These are phyloP conservation scores for Lethenteron camtschaticum DNA, from an alignment of 2,113 vertebrate species.

Conservation along the genomic window DNA sequence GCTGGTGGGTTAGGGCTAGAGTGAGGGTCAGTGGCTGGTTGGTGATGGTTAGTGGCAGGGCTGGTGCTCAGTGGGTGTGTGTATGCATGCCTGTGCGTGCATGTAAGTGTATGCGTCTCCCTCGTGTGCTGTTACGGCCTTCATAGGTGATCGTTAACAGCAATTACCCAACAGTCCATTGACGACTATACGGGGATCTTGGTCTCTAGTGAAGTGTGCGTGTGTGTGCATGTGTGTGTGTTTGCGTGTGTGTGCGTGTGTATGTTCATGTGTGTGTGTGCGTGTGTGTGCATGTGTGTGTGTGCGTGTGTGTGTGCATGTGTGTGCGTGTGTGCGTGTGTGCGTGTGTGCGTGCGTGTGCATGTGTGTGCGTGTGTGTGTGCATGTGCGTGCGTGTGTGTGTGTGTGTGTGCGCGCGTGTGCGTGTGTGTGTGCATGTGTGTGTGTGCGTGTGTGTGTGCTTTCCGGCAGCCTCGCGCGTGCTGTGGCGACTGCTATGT, in stretches of 20 bases:
- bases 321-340: neutral
- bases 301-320: neutral
- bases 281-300: neutral
- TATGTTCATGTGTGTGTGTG: slow-evolving; percentile 1
- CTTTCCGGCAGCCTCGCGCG: slow-evolving; percentile 7
- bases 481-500: no score
- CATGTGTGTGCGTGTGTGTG: neutral
- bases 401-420: neutral
- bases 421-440: neutral
- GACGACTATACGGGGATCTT: no score
- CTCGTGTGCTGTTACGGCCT: neutral
- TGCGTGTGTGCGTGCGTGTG: no score
- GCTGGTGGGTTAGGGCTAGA: no score
- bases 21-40: no score
- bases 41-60: slow-evolving; percentile 16
- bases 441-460: slow-evolving; percentile 6
- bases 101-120: no score
- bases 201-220: neutral
- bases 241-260: neutral
- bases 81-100: neutral
- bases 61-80: slow-evolving; percentile 14
- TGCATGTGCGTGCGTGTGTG: neutral
- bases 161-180: no score
- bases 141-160: neutral
- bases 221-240: no score